Evolutionary conservation across 2,797 vertebrate species (phyloP), one percentile per base, ranked within the genome.

Genomic region (Tokudaia muenninki): DNA sequence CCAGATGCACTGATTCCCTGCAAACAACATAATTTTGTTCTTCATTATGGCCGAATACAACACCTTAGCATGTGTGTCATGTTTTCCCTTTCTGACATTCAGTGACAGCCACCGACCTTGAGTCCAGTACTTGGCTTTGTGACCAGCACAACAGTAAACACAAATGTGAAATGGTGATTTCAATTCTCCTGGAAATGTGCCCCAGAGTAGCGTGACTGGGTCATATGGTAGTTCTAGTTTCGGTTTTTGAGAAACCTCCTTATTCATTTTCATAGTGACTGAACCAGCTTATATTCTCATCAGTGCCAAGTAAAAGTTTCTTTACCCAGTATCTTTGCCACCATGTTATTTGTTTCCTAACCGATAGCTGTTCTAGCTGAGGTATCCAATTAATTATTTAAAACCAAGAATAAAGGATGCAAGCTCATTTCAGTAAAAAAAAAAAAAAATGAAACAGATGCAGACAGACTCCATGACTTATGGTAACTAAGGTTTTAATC

Each of bases 301-400:
- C 47, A 87, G 65, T 0, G 6, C 37, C 41, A 57, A 13, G 44
- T 29, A 44, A 83, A 29, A 37, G 24, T 86, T 47, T 31, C 17
- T 50, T 67, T 65, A 21, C 61, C 59, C 9, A 34, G 26, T 13
- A 52, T 70, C 61, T 34, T 87, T 24, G 6, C 5, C 44, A 87
- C 19, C 31, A 52, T 87, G 5, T 50, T 67, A 22, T 67, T 65
- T n/a, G 29, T 86, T 67, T 86, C 10, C 12, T 86, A 24, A 13
- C 10, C 16, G 31, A 16, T 70, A 47, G 41, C 9, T 6, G 2
- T 65, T 61, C 80, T 82, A 29, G 31, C 82, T 52, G 61, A 67
- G 44, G 11, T 37, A 67, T 26, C 63, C 63, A 93, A n/a, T 87
- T 94, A 93, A 92, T 80, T 70, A n/a, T n/a, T 87, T 87, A 24